A percentile compares a stretch with the other conserved stretches of the same genome.
Conservation (phyloP, 2,113 vertebrate species). For the Phocoena phocoena region DNA sequence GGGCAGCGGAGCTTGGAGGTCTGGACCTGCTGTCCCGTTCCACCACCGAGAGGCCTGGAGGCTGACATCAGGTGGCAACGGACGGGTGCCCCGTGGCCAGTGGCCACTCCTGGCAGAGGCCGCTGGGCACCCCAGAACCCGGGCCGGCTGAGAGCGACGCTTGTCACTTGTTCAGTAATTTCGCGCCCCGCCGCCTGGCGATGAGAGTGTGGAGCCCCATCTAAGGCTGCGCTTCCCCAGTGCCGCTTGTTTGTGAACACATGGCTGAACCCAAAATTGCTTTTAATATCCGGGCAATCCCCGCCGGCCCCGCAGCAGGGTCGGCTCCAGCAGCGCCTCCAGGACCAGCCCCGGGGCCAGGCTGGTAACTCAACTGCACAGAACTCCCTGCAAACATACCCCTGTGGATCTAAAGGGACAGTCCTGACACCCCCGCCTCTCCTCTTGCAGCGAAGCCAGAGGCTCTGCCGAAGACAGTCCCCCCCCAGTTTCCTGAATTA, state of each 20-base stretch:
- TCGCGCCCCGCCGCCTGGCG: conserved; percentile 79
- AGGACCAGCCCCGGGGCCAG: conserved; percentile 24
- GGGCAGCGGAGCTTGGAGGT: background rate
- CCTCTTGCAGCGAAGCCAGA: background rate
- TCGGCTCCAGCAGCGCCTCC: conserved; percentile 35
- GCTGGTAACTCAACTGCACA: background rate
- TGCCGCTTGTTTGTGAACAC: conserved; percentile 85
- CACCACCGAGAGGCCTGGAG: background rate
- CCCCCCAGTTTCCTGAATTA: background rate
- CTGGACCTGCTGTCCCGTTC: rapidly evolving
- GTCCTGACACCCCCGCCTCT: rapidly evolving
- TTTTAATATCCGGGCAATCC: conserved; percentile 78
- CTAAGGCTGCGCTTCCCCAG: conserved; percentile 78
- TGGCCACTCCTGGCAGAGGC: no score
- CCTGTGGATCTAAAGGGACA: background rate
- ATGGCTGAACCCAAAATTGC: conserved; percentile 83
- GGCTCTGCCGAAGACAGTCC: background rate
- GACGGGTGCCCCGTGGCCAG: rapidly evolving
- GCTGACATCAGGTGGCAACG: background rate
- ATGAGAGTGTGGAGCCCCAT: conserved; percentile 75
- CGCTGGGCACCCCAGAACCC: background rate
- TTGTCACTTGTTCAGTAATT: conserved; percentile 81
- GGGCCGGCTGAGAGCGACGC: background rate
- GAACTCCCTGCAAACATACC: rapidly evolving
- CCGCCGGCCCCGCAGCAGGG: conserved; percentile 35